Evolutionary conservation across 2,797 vertebrate genomes (phyloP), one percentile per base, ranked within the genome.

Genomic region (Enteromius viviparus): DNA sequence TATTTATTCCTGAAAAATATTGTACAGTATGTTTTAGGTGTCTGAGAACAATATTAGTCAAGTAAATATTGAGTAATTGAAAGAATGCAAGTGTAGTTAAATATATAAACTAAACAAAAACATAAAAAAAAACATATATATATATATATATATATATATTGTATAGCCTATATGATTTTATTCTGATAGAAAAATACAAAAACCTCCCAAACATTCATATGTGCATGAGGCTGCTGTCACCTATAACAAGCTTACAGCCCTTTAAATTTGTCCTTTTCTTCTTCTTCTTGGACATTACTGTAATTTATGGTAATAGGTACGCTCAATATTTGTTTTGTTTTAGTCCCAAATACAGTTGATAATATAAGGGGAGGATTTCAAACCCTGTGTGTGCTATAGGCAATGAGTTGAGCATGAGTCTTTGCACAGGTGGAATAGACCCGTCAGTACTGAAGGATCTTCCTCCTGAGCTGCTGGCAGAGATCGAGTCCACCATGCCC

Each of bases 401-500:
- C 11, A 1, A 34, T 45, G 15, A 42, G 32, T 62, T 80, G 9
- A 72, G 12, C 11, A 8, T 9, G 19, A 19, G 10, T 23, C 55
- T 76, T 10, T 53, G 6, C 23, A 87, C 91, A 99, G 97, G 96
- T 92, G 96, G 96, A 87, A 96, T 98, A 95, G 97, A 99, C 93
- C 96, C 96, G 72, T 95, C 96, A 70, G 96, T 98, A 88, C 94
- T 98, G 92, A 98, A 97, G 88, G 97, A 98, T 81, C 95, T 98
- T 14, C 97, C 97, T 65, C 97, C 97, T 71, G 97, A 98, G 90
- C 93, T 98, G 83, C 94, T 97, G 90, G 97, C 97, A 90, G 97
- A 98, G 93, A 99, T 98, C 26, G 97, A 99, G 92, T 98, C 97
- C 12, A 98, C 97, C 87, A 98, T 99, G 97, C 98, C 97, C 3